Evolutionary conservation across 2,888 invertebrate species (phyloP).

Genomic region (Oasisia sp.): DNA sequence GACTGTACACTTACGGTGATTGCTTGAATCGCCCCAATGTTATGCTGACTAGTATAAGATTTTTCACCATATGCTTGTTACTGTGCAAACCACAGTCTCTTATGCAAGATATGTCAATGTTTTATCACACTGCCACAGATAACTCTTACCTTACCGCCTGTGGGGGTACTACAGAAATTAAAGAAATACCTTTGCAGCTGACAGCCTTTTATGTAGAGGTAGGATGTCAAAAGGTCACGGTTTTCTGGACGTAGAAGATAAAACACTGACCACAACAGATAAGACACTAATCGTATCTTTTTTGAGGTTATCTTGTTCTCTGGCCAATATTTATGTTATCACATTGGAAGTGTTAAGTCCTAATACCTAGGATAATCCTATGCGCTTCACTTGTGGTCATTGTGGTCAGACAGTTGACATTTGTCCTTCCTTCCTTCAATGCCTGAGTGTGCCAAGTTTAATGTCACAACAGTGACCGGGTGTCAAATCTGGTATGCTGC

Average conservation of each 20-base stretch:
- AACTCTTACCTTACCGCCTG: too few species aligned
- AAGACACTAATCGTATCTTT: neutral
- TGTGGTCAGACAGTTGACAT: neutral
- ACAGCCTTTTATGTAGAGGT: neutral
- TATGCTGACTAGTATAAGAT: too few species aligned
- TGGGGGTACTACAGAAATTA: too few species aligned
- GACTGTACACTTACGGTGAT: too few species aligned
- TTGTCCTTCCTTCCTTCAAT: neutral
- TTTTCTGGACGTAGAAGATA: neutral
- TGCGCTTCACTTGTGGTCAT: neutral
- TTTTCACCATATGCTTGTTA: too few species aligned
- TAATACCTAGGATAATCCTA: neutral
- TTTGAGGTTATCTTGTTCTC: neutral
- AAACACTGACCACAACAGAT: constrained; percentile 1
- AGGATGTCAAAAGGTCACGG: neutral
- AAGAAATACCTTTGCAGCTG: neutral
- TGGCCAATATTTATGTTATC: constrained; percentile 10
- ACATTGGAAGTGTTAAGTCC: neutral
- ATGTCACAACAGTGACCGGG: neutral
- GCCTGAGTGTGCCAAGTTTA: neutral
- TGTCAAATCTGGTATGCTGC: neutral
- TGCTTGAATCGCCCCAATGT: too few species aligned
- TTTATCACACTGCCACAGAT: too few species aligned
- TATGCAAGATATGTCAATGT: too few species aligned
- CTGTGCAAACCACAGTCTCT: too few species aligned